Conservation (phyloP, 2,797 vertebrate species). For the Spinus pinus region DNA sequence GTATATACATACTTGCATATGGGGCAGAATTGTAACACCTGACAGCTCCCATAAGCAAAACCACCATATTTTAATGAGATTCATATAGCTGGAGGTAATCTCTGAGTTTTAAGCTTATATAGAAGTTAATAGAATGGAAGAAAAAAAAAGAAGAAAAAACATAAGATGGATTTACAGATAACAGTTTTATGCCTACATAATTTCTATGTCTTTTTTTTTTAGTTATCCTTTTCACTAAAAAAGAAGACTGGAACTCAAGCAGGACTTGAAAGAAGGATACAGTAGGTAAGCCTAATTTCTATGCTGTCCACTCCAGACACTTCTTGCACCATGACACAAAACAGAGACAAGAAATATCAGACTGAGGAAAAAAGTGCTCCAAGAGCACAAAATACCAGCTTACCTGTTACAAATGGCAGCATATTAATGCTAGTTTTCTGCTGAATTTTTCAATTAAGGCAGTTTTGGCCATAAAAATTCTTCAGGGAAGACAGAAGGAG, state of each 20-base stretch:
- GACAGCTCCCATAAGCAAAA: not conserved
- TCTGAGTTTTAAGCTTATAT: not conserved
- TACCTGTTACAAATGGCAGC: not conserved
- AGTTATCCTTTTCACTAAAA: not conserved
- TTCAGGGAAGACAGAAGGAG: not conserved
- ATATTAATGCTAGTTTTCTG: not conserved
- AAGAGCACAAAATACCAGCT: not conserved
- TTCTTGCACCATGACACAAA: not conserved
- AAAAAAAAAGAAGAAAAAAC: not conserved
- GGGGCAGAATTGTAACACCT: not conserved
- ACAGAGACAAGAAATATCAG: not conserved
- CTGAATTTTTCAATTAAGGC: not conserved
- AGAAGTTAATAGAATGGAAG: not conserved
- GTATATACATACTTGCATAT: fast-evolving
- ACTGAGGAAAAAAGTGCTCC: not conserved
- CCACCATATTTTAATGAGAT: not conserved
- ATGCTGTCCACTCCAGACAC: fast-evolving
- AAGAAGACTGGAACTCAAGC: not conserved
- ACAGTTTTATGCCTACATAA: not conserved
- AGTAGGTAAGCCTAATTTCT: not conserved
- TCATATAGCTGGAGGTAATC: not conserved
- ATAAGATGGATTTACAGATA: not conserved
- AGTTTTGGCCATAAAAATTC: not conserved
- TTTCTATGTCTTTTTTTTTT: not conserved
- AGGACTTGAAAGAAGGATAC: not conserved